phyloP scores from a whole-genome alignment of 2,113 vertebrate species.

The Platysteira castanea region DNA sequence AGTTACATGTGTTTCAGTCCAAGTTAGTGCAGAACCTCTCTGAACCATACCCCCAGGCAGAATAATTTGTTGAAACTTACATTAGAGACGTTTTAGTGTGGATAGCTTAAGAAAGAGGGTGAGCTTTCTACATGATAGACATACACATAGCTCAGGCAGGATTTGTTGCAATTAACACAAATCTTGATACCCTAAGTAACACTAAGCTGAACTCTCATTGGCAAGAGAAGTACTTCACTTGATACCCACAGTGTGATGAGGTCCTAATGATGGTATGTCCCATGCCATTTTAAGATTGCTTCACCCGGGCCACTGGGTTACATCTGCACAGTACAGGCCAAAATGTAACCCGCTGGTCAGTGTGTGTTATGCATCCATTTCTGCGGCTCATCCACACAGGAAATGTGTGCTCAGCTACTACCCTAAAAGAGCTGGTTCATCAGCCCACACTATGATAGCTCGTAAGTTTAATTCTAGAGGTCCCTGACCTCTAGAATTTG shows the following conservation, averaged over 20 bases:
- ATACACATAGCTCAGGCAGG: not conserved
- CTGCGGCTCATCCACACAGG: conserved; percentile 48
- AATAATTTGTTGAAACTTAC: not conserved
- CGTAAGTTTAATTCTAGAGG: conserved; percentile 26
- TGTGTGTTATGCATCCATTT: not conserved
- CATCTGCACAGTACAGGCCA: not conserved
- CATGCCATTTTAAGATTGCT: not conserved
- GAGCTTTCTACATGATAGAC: not conserved
- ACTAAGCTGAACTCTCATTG: not conserved
- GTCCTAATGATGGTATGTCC: not conserved
- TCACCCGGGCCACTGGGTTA: not conserved
- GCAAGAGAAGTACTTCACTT: not conserved
- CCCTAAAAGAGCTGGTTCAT: conserved; percentile 8
- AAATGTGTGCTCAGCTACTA: conserved; percentile 23
- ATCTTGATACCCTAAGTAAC: not conserved
- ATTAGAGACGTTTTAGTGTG: not conserved
- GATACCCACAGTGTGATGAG: not conserved
- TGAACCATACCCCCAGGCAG: not conserved
- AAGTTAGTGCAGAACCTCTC: not conserved
- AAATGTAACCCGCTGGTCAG: not conserved
- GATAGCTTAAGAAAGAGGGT: not conserved
- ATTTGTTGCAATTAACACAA: not conserved
- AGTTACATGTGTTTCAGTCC: not conserved
- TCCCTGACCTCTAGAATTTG: conserved; percentile 30
- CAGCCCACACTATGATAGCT: conserved; percentile 22